These are phyloP conservation scores for Saccostrea glomerata DNA, from an alignment of 1,140 invertebrate genomes.

Conservation along the genomic window DNA sequence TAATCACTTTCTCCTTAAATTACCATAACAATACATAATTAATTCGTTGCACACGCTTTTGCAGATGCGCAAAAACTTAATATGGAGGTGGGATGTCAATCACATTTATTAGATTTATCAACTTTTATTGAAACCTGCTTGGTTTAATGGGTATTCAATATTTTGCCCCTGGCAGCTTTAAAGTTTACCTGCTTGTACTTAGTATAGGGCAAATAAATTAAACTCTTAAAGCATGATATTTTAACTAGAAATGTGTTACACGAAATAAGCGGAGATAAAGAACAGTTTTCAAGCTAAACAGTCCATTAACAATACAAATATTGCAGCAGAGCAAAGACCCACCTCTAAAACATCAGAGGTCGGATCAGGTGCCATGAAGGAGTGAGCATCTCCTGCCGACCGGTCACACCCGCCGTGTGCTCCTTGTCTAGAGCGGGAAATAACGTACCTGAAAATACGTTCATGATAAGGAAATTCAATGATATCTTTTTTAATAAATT, in stretches of 20 bases:
- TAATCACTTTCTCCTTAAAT: neutral
- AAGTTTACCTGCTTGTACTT: no score
- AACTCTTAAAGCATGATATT: no score
- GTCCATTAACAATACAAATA: neutral
- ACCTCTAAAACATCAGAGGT: neutral
- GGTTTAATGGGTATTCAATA: no score
- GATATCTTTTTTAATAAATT: no score
- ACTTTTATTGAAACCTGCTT: no score
- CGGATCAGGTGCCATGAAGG: neutral
- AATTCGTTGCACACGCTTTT: neutral
- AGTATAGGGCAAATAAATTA: no score
- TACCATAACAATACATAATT: neutral
- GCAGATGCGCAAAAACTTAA: neutral
- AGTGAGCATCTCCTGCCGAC: neutral
- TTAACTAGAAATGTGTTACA: no score
- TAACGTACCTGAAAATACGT: no score
- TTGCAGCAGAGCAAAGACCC: neutral
- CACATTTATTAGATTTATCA: no score
- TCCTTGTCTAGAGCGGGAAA: no score
- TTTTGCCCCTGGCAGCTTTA: no score
- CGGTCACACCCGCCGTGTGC: neutral
- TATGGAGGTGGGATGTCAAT: neutral
- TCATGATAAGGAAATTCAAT: no score
- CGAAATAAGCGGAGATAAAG: neutral
- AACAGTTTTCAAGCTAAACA: neutral